phyloP scores from a whole-genome alignment of 2,888 invertebrate genomes.

The Limnephilus marmoratus region DNA sequence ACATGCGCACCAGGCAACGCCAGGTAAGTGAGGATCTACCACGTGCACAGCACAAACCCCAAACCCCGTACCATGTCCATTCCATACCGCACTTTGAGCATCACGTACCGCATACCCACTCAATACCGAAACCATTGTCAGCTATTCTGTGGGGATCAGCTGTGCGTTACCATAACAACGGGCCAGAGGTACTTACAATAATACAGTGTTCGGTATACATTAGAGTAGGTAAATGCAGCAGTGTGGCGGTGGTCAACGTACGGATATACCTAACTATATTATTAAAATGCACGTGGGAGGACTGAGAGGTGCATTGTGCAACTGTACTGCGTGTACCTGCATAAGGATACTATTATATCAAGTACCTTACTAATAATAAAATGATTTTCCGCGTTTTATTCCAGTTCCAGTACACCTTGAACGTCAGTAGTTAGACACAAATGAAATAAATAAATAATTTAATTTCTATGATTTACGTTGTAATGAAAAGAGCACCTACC shows the following conservation, averaged over 20 bases:
- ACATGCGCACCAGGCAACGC: neutral
- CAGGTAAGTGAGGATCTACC: neutral
- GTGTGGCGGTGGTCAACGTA: neutral
- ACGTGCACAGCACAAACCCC: neutral
- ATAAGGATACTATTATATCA: too few species aligned
- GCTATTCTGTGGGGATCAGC: neutral
- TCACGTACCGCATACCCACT: neutral
- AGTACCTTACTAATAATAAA: neutral
- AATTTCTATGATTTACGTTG: neutral
- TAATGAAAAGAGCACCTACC: neutral
- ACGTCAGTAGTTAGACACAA: too few species aligned
- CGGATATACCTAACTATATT: neutral
- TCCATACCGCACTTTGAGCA: neutral
- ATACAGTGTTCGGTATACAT: neutral
- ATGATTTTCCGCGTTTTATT: neutral
- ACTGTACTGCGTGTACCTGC: neutral
- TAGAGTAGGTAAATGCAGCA: neutral
- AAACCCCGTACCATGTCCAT: neutral
- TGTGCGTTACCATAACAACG: constrained; percentile 2
- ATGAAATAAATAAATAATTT: neutral
- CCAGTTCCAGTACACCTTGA: too few species aligned
- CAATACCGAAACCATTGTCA: neutral
- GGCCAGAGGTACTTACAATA: neutral
- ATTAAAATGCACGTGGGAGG: neutral
- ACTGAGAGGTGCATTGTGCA: neutral